Evolutionary conservation across 2,113 vertebrate genomes (phyloP).

Genomic region (Symphodus melops): DNA sequence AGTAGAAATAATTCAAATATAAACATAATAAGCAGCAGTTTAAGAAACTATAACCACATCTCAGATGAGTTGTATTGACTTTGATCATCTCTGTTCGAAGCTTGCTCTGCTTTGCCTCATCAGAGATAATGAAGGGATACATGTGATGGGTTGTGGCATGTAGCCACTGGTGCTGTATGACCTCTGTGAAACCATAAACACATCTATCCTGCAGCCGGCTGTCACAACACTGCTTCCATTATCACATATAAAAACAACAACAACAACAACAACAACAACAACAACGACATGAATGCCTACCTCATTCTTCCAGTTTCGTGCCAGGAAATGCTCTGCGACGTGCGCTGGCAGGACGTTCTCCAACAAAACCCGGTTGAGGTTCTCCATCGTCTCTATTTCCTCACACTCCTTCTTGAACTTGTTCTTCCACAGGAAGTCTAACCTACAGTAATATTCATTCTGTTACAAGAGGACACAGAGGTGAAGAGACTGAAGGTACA

Average conservation of each 20-base stretch:
- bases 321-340: slow-evolving; percentile 98
- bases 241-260: not conserved
- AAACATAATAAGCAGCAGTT: too few species aligned
- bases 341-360: slow-evolving; percentile 97
- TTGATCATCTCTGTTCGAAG: not conserved
- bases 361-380: slow-evolving; percentile 94
- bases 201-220: slow-evolving; percentile 3
- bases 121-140: slow-evolving; percentile 9
- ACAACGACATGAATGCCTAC: slow-evolving; percentile 64
- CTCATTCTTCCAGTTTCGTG: slow-evolving; percentile 97
- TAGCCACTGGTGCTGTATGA: not conserved
- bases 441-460: slow-evolving; percentile 99
- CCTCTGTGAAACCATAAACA: slow-evolving; percentile 2
- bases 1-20: too few species aligned
- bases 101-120: not conserved
- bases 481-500: slow-evolving; percentile 87
- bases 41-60: not conserved
- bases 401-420: slow-evolving; percentile 99
- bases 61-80: not conserved
- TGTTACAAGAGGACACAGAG: slow-evolving; percentile 99
- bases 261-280: not conserved
- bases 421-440: slow-evolving; percentile 99
- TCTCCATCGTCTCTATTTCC: slow-evolving; percentile 99
- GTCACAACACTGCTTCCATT: not conserved
- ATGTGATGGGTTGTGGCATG: slow-evolving; percentile 25